A percentile compares a stretch with the other conserved stretches of the same genome.
Evolutionary conservation across 2,113 vertebrate genomes (phyloP).

Genomic region (Proterorhinus semilunaris): DNA sequence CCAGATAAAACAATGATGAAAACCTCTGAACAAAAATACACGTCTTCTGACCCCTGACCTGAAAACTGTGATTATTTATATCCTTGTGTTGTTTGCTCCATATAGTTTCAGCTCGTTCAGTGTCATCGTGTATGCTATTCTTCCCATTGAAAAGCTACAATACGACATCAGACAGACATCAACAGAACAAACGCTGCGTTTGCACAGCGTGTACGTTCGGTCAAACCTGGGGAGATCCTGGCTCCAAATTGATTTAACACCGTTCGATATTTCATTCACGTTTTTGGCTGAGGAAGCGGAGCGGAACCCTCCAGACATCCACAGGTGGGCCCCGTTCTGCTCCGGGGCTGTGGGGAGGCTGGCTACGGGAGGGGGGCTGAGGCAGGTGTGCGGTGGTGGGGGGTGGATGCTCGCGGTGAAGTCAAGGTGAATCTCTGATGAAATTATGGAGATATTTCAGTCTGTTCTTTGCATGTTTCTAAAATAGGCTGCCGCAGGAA

Average conservation of each 20-base stretch:
- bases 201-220: constrained; percentile 24
- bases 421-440: constrained; percentile 43
- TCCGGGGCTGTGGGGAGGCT: neutral
- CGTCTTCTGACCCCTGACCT: no score
- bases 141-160: no score
- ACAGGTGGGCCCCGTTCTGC: constrained; percentile 4
- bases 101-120: no score
- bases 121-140: neutral
- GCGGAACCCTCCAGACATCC: constrained; percentile 40
- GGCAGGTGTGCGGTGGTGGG: neutral
- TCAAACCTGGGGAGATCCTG: constrained; percentile 15
- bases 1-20: no score
- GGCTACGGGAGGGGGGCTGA: neutral
- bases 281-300: constrained; percentile 26
- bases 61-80: no score
- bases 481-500: neutral
- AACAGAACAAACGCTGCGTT: neutral
- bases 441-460: constrained; percentile 13
- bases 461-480: neutral
- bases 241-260: constrained; percentile 16
- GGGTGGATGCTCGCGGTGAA: neutral
- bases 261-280: constrained; percentile 19
- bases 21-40: no score
- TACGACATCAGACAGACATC: neutral
- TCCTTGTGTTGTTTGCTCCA: no score